phyloP scores from a whole-genome alignment of 2,797 vertebrate genomes.

The Ptychadena robeensis region DNA sequence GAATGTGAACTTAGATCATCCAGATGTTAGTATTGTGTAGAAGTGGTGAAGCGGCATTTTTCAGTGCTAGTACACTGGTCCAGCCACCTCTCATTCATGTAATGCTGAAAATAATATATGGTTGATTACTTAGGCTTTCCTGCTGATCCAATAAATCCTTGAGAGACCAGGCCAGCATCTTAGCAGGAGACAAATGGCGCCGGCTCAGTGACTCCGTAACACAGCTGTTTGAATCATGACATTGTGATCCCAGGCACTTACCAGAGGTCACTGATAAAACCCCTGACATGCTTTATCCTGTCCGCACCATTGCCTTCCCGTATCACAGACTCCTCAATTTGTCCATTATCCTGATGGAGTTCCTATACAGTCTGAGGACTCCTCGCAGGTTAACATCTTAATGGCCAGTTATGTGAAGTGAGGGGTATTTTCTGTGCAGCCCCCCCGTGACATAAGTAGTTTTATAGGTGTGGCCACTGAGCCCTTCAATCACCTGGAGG shows the following conservation, averaged over 20 bases:
- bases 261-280: slow-evolving; percentile 44
- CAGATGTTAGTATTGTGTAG: background rate
- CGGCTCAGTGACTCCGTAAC: slow-evolving; percentile 5
- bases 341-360: background rate
- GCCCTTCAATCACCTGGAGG: too few relatives aligned
- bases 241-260: slow-evolving; percentile 45
- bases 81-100: background rate
- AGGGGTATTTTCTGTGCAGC: background rate
- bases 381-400: slow-evolving; percentile 1
- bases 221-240: slow-evolving; percentile 36
- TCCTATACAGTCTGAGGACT: background rate
- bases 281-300: slow-evolving; percentile 23
- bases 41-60: background rate
- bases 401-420: background rate
- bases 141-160: slow-evolving; percentile 38
- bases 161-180: background rate
- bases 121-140: slow-evolving; percentile 27
- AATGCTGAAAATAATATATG: slow-evolving; percentile 30
- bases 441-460: too few relatives aligned
- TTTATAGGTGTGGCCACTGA: too few relatives aligned
- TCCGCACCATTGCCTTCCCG: slow-evolving; percentile 34
- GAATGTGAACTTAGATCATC: background rate
- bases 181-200: slow-evolving; percentile 19
- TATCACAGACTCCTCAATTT: background rate
- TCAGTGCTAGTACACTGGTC: background rate